phyloP scores from a whole-genome alignment of 2,888 invertebrate species.

The Branchellion lobata region DNA sequence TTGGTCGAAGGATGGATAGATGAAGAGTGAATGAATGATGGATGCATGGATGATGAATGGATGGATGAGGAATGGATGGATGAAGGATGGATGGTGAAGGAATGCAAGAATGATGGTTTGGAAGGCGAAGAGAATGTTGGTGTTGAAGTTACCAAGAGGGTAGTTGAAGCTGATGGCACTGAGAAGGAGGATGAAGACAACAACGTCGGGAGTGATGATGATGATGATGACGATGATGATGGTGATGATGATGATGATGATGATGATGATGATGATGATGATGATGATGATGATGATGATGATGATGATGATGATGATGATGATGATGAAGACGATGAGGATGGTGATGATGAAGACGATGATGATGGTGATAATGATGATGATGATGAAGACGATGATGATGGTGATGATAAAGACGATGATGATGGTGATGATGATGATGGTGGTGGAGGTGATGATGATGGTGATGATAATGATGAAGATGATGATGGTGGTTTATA shows the following conservation, averaged over 20 bases:
- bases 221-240: too few species aligned
- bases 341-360: slow-evolving; percentile 8
- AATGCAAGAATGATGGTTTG: too few species aligned
- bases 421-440: slow-evolving; percentile 24
- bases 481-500: slow-evolving; percentile 19
- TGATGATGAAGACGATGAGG: slow-evolving; percentile 25
- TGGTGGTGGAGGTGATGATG: slow-evolving; percentile 10
- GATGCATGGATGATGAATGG: too few species aligned
- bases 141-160: background rate
- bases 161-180: background rate
- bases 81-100: too few species aligned
- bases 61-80: too few species aligned
- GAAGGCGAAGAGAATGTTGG: too few species aligned
- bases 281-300: slow-evolving; percentile 37
- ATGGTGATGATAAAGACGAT: slow-evolving; percentile 35
- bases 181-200: too few species aligned
- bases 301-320: slow-evolving; percentile 10
- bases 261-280: slow-evolving; percentile 42
- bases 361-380: slow-evolving; percentile 27
- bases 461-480: background rate
- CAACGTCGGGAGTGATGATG: too few species aligned
- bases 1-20: too few species aligned
- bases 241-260: slow-evolving; percentile 36
- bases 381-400: slow-evolving; percentile 27
- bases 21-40: too few species aligned